These are phyloP conservation scores for Caenorhabditis sp. DNA, from an alignment of 2,888 invertebrate genomes.

Conservation along the genomic window DNA sequence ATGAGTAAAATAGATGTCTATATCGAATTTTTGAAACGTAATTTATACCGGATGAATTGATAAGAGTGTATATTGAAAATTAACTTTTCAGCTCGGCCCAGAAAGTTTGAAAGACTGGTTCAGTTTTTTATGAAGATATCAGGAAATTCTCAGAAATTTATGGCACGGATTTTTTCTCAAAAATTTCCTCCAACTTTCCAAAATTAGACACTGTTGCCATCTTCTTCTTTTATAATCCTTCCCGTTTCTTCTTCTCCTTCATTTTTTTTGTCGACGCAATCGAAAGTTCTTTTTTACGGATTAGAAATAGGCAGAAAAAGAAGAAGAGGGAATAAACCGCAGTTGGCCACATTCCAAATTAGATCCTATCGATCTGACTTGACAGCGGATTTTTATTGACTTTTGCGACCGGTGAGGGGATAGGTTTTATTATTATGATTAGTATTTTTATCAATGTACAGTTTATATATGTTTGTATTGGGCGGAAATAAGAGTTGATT, in stretches of 20 bases:
- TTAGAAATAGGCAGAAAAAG: background rate
- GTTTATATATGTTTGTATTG: too few species aligned
- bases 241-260: background rate
- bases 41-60: too few species aligned
- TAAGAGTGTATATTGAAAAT: too few species aligned
- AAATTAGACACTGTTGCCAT: background rate
- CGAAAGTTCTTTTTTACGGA: background rate
- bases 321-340: background rate
- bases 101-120: too few species aligned
- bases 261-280: background rate
- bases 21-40: too few species aligned
- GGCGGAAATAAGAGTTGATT: too few species aligned
- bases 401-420: background rate
- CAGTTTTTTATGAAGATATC: too few species aligned
- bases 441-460: background rate
- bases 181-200: background rate
- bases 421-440: too few species aligned
- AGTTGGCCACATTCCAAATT: background rate
- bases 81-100: too few species aligned
- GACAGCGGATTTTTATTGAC: slow-evolving; percentile 1
- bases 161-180: too few species aligned
- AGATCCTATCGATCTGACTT: background rate
- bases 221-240: background rate
- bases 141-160: too few species aligned
- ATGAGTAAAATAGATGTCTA: too few species aligned